These are phyloP conservation scores for Thaleichthys pacificus DNA, from an alignment of 2,797 vertebrate species.

Conservation along the genomic window DNA sequence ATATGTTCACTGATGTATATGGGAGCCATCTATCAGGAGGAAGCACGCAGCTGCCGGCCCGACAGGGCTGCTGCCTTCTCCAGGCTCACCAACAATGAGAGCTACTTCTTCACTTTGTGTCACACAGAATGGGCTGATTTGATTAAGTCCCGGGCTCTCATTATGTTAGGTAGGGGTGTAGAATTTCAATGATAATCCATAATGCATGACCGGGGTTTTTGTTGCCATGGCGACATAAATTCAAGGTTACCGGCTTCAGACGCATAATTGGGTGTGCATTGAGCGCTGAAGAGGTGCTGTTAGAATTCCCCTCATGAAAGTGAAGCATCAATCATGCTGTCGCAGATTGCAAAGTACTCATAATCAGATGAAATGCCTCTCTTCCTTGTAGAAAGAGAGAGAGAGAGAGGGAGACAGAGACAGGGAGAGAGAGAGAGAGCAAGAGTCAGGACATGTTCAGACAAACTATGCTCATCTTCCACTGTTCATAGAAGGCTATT, in stretches of 20 bases:
- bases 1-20: constrained; percentile 93
- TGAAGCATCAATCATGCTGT: constrained; percentile 97
- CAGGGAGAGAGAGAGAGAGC: constrained; percentile 74
- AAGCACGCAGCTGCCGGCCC: constrained; percentile 90
- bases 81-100: constrained; percentile 86
- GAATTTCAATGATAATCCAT: constrained; percentile 99
- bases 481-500: constrained; percentile 55
- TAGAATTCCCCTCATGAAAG: constrained; percentile 99
- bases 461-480: constrained; percentile 60
- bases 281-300: constrained; percentile 97
- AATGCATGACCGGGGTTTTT: constrained; percentile 98
- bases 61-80: constrained; percentile 68
- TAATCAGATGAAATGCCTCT: constrained; percentile 89
- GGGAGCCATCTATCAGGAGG: constrained; percentile 96
- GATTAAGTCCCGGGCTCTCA: constrained; percentile 99
- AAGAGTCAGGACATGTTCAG: constrained; percentile 80
- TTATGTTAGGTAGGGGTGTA: constrained; percentile 99
- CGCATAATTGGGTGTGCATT: constrained; percentile 98
- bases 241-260: constrained; percentile 99
- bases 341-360: constrained; percentile 92
- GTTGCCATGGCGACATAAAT: constrained; percentile 99
- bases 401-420: constrained; percentile 58
- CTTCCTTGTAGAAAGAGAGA: constrained; percentile 66
- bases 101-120: constrained; percentile 97
- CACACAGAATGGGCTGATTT: constrained; percentile 99